Evolutionary conservation across 23 tunicate species (phyloP).

Genomic region (Clavelina lepadiformis): DNA sequence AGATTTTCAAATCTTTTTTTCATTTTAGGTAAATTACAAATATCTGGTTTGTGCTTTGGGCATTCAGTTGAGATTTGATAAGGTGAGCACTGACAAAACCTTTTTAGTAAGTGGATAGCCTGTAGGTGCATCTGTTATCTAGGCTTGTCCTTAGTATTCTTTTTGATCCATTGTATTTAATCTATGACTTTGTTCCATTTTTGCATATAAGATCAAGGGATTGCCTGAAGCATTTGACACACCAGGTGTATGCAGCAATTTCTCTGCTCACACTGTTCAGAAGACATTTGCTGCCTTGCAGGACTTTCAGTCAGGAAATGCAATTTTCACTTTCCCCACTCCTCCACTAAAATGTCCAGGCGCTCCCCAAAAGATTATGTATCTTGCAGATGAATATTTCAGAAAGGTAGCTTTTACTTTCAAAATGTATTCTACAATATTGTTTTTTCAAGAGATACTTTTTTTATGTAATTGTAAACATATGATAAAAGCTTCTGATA

Average conservation of each 20-base stretch:
- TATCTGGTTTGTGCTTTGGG: conserved; percentile 88
- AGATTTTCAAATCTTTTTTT: no score
- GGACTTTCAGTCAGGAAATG: conserved; percentile 86
- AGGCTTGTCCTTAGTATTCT: neutral
- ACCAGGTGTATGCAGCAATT: conserved; percentile 94
- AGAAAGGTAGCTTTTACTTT: conserved; percentile 32
- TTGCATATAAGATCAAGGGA: conserved; percentile 55
- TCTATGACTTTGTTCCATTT: neutral
- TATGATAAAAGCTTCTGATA: neutral
- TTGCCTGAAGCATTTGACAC: conserved; percentile 84
- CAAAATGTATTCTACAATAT: neutral
- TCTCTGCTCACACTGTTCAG: conserved; percentile 63
- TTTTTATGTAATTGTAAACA: no score
- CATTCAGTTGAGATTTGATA: conserved; percentile 62
- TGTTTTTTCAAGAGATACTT: no score
- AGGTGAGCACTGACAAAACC: conserved; percentile 44
- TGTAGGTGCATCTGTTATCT: no score
- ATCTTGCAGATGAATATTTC: conserved; percentile 76
- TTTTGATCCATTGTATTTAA: neutral
- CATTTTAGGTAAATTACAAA: conserved; percentile 59
- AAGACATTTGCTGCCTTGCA: conserved; percentile 67
- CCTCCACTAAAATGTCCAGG: conserved; percentile 95
- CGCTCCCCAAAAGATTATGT: conserved; percentile 98
- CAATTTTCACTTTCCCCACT: conserved; percentile 87
- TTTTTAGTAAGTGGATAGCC: no score